Percentiles rank a stretch among this genome's conserved stretches.
Conservation (phyloP, 1,140 invertebrate genomes). For the Nymphalis io region DNA sequence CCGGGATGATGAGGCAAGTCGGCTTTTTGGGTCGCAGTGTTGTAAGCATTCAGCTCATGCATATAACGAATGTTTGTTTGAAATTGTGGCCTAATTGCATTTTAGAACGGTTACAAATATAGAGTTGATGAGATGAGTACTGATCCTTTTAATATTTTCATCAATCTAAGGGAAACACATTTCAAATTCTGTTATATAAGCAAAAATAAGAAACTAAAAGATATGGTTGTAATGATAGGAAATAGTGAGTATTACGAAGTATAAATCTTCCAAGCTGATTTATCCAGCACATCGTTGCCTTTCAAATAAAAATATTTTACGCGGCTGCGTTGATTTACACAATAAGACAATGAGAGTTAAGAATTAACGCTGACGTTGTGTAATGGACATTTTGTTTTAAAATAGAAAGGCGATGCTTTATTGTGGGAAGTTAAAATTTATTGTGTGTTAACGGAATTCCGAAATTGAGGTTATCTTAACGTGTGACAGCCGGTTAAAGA, state of each 20-base stretch:
- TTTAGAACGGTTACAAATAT: background rate
- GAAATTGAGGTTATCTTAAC: slow-evolving; percentile 45
- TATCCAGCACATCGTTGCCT: background rate
- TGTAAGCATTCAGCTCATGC: slow-evolving; percentile 14
- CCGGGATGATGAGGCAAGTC: slow-evolving; percentile 34
- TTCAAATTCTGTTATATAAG: background rate
- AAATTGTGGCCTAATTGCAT: background rate
- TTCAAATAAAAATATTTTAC: slow-evolving; percentile 40
- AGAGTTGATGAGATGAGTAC: background rate
- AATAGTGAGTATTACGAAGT: background rate
- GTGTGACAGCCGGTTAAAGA: slow-evolving; percentile 36
- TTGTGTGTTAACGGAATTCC: slow-evolving; percentile 47
- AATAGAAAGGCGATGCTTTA: slow-evolving; percentile 44
- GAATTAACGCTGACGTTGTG: slow-evolving; percentile 49
- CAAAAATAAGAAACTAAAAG: background rate
- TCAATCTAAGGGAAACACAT: background rate
- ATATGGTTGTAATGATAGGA: background rate
- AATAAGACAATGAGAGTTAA: slow-evolving; percentile 43
- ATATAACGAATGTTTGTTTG: slow-evolving; percentile 15
- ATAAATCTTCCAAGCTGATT: background rate
- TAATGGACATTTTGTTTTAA: slow-evolving; percentile 46
- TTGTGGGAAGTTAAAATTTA: slow-evolving; percentile 48
- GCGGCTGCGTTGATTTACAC: slow-evolving; percentile 42
- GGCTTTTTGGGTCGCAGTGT: slow-evolving; percentile 18
- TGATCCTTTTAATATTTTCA: background rate